Conservation (phyloP, 2,113 vertebrate genomes). For the Stegostoma tigrinum region DNA sequence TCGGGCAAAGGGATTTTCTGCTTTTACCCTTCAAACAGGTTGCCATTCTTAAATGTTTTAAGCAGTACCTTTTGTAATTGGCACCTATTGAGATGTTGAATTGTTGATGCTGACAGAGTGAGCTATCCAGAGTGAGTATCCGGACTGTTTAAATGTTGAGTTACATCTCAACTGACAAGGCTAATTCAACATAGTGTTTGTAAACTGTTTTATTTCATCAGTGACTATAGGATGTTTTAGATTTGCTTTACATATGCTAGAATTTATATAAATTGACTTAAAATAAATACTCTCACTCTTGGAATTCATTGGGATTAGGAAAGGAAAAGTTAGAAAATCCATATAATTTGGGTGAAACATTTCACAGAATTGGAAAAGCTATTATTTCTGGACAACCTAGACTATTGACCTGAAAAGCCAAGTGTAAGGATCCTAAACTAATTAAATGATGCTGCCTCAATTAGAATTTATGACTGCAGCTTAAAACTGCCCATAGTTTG, state of each 20-base stretch:
- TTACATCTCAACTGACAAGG: neutral
- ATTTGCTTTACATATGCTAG: neutral
- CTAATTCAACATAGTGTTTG: neutral
- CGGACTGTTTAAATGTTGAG: neutral
- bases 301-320: neutral
- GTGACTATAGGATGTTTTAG: neutral
- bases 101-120: neutral
- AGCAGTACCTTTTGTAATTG: neutral
- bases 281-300: neutral
- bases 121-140: neutral
- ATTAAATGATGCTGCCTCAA: neutral
- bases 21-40: neutral
- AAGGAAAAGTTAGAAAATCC: neutral
- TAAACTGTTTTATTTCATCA: neutral
- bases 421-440: neutral
- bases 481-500: neutral
- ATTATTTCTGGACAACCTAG: neutral
- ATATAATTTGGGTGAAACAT: neutral
- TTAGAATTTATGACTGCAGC: neutral
- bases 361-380: neutral
- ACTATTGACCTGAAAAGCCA: neutral
- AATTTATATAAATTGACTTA: neutral
- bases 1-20: neutral
- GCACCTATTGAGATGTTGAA: neutral
- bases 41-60: neutral